phyloP scores from a whole-genome alignment of 1,140 invertebrate species.

The Potamilus streckersoni region DNA sequence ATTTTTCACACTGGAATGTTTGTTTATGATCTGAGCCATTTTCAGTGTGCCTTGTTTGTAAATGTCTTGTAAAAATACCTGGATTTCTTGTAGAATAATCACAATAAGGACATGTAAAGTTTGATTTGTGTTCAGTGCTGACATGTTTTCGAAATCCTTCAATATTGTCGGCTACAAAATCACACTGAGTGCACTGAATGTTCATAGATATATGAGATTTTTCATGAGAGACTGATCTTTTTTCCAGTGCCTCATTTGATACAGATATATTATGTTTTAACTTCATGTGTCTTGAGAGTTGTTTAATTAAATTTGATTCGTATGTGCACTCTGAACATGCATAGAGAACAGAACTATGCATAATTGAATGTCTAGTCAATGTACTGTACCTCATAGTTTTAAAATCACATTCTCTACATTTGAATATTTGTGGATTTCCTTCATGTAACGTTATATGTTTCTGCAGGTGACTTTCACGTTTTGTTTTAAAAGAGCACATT shows the following conservation, averaged over 20 bases:
- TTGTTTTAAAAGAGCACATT: slow-evolving; percentile 66
- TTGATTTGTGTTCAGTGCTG: slow-evolving; percentile 11
- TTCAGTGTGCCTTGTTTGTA: no score
- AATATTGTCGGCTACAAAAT: not conserved
- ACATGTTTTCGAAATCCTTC: slow-evolving; percentile 18
- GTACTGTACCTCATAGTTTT: slow-evolving; percentile 58
- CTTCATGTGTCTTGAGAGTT: no score
- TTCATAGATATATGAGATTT: no score
- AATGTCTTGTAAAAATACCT: no score
- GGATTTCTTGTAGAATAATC: no score
- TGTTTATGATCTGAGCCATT: not conserved
- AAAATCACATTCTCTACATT: slow-evolving; percentile 63
- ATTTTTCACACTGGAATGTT: slow-evolving; percentile 34
- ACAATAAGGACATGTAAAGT: no score
- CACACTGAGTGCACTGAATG: no score
- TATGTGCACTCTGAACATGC: slow-evolving; percentile 41
- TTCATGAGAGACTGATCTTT: no score
- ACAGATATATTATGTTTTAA: no score
- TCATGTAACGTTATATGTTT: slow-evolving; percentile 63
- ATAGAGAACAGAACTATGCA: slow-evolving; percentile 50
- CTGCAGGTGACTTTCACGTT: slow-evolving; percentile 61
- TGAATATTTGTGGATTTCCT: slow-evolving; percentile 47
- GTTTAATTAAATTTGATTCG: slow-evolving; percentile 17
- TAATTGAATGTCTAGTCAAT: slow-evolving; percentile 58
- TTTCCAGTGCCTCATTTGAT: no score